phyloP scores from a whole-genome alignment of 1,140 invertebrate species.

The Cydia pomonella region DNA sequence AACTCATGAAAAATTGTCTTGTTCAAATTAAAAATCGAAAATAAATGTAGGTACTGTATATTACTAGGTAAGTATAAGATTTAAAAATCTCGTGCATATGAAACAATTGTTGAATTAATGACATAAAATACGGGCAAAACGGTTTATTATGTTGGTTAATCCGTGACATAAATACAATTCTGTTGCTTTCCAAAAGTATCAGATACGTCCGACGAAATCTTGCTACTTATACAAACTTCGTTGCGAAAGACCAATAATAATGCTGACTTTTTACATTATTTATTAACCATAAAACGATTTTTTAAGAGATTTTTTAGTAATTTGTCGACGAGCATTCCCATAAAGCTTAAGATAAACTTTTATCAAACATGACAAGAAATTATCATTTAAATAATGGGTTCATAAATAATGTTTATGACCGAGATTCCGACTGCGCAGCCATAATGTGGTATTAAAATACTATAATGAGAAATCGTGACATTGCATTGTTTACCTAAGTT shows the following conservation, averaged over 20 bases:
- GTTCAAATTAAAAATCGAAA: too few relatives aligned
- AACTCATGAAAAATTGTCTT: too few relatives aligned
- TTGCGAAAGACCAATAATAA: conserved; percentile 23
- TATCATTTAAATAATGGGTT: conserved; percentile 21
- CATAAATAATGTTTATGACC: conserved; percentile 15
- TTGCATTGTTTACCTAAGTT: neutral
- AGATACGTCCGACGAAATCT: neutral
- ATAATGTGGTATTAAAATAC: neutral
- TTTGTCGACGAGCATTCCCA: conserved; percentile 13
- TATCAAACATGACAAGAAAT: conserved; percentile 25
- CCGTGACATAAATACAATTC: neutral
- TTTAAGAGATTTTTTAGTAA: neutral
- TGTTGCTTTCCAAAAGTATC: neutral
- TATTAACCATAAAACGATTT: conserved; percentile 27
- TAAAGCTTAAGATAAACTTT: conserved; percentile 18
- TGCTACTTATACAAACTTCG: neutral
- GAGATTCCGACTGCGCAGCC: neutral
- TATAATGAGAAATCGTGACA: too few relatives aligned
- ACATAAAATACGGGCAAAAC: neutral
- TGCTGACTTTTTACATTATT: conserved; percentile 19
- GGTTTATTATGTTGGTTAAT: neutral
- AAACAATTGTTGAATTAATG: too few relatives aligned
- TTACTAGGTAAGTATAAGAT: too few relatives aligned
- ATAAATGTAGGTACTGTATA: too few relatives aligned
- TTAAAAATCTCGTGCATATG: too few relatives aligned